Conservation (phyloP, 2,888 invertebrate species). For the Andrena chrysosceles region DNA sequence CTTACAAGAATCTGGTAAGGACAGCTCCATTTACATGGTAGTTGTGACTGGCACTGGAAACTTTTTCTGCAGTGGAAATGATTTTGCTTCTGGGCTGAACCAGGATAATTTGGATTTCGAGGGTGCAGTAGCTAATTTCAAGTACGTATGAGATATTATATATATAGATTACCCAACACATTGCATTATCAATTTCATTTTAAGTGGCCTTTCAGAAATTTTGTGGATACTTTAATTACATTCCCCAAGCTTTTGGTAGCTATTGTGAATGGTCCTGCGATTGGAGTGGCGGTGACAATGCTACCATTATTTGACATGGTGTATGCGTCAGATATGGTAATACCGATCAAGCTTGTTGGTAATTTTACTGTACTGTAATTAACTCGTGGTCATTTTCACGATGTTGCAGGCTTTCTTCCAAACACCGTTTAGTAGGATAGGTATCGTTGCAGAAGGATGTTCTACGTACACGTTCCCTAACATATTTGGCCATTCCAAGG, state of each 20-base stretch:
- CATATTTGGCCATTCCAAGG: conserved; percentile 93
- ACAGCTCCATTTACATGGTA: conserved; percentile 89
- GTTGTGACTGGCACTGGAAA: conserved; percentile 93
- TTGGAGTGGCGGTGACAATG: conserved; percentile 95
- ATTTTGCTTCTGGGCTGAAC: conserved; percentile 84
- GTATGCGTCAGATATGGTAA: conserved; percentile 93
- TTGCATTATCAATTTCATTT: background rate
- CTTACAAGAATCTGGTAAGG: conserved; percentile 89
- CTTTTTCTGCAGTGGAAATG: conserved; percentile 95
- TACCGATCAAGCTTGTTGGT: background rate
- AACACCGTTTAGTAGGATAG: conserved; percentile 94
- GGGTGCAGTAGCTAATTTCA: background rate
- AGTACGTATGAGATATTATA: conserved; percentile 42
- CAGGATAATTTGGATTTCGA: background rate
- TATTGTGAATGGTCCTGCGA: conserved; percentile 96
- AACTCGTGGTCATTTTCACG: background rate
- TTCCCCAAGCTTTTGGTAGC: conserved; percentile 96
- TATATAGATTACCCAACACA: background rate
- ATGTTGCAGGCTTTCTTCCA: conserved; percentile 91
- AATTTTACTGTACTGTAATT: background rate
- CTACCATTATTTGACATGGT: conserved; percentile 95
- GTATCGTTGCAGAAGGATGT: conserved; percentile 95
- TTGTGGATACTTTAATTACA: conserved; percentile 91
- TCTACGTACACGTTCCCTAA: conserved; percentile 94
- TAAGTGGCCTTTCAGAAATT: conserved; percentile 85